Evolutionary conservation across 2,113 vertebrate species (phyloP).

Genomic region (Strigops habroptila): DNA sequence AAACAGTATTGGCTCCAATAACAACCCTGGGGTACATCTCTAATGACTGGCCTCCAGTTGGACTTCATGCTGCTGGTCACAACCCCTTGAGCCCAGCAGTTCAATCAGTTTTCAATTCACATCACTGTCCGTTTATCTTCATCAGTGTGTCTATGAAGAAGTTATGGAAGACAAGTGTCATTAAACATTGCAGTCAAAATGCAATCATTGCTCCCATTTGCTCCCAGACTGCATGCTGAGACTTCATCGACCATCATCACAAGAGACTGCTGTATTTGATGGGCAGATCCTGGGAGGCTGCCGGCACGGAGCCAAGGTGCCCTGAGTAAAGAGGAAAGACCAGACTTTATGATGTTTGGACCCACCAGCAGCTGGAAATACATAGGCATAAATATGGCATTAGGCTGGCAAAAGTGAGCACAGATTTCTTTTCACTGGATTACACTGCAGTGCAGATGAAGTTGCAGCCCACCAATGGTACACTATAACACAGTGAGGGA

Average conservation of each 20-base stretch:
- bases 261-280: rapidly evolving
- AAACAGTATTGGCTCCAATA: neutral
- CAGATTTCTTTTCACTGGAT: neutral
- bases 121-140: neutral
- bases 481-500: neutral
- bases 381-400: neutral
- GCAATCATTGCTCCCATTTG: neutral
- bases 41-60: neutral
- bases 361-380: neutral
- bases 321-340: neutral
- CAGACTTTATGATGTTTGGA: neutral
- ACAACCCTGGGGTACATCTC: neutral
- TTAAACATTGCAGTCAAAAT: neutral
- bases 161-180: neutral
- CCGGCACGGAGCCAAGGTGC: neutral
- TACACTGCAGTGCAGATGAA: neutral
- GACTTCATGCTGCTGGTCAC: neutral
- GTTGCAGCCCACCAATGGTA: neutral
- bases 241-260: rapidly evolving
- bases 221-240: neutral
- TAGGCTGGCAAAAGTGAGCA: neutral
- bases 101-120: neutral
- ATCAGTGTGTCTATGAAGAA: neutral
- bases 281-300: neutral
- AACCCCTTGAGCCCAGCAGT: neutral